Evolutionary conservation across 1,140 invertebrate species (phyloP).

Genomic region (Nasonia giraulti): DNA sequence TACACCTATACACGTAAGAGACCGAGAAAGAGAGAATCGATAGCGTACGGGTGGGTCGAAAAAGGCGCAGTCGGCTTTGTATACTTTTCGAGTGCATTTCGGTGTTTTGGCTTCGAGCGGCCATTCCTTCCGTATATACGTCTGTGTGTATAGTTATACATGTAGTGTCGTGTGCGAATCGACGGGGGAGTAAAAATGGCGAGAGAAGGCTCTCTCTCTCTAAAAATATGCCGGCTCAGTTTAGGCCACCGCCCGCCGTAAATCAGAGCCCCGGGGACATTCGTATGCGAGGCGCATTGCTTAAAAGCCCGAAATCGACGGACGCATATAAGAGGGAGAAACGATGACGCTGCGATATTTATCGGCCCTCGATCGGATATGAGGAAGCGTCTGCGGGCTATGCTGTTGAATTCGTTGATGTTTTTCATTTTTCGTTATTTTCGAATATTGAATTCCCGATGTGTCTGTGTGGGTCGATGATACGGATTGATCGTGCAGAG

Average conservation of each 20-base stretch:
- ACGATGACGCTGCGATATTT: slow-evolving; percentile 37
- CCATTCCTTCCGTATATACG: slow-evolving; percentile 14
- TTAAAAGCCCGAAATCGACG: slow-evolving; percentile 1
- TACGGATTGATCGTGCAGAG: too few species aligned
- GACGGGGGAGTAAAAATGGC: slow-evolving; percentile 38
- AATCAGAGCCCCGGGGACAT: slow-evolving; percentile 47
- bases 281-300: slow-evolving; percentile 35
- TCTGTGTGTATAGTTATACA: neutral
- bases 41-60: neutral
- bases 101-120: slow-evolving; percentile 45
- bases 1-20: too few species aligned
- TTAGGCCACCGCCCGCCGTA: slow-evolving; percentile 40
- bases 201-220: neutral
- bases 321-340: slow-evolving; percentile 3
- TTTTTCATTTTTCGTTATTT: too few species aligned
- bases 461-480: too few species aligned
- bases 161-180: neutral
- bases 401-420: neutral
- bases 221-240: slow-evolving; percentile 53
- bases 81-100: slow-evolving; percentile 50
- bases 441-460: too few species aligned
- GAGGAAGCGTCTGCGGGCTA: too few species aligned
- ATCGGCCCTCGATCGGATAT: neutral
- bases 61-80: neutral
- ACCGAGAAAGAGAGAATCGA: too few species aligned